phyloP scores from a whole-genome alignment of 2,888 invertebrate species.

The Alitta virens region DNA sequence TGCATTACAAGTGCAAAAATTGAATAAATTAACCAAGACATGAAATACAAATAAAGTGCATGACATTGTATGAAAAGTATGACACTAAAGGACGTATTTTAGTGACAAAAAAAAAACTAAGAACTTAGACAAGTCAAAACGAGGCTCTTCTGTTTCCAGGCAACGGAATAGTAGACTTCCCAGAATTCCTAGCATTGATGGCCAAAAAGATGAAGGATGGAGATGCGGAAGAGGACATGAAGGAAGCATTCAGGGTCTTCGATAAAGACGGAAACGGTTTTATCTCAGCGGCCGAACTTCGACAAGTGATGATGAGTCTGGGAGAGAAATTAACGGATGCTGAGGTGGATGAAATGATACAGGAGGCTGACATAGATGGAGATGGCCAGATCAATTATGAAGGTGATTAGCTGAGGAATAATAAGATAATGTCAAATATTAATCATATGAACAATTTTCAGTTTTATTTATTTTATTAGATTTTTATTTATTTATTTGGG shows the following conservation, averaged over 20 bases:
- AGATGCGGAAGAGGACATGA: constrained; percentile 96
- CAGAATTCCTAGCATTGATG: constrained; percentile 99
- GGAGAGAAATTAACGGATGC: neutral
- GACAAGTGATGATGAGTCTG: constrained; percentile 50
- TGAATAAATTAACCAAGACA: too few relatives aligned
- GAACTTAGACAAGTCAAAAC: too few relatives aligned
- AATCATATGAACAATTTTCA: too few relatives aligned
- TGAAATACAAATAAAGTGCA: too few relatives aligned
- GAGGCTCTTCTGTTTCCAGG: too few relatives aligned
- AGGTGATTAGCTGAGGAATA: constrained; percentile 14
- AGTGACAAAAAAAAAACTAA: too few relatives aligned
- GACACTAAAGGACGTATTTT: too few relatives aligned
- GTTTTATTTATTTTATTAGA: too few relatives aligned
- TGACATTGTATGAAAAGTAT: too few relatives aligned
- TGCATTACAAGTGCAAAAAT: too few relatives aligned
- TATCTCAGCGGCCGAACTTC: constrained; percentile 95
- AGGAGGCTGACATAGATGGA: constrained; percentile 4
- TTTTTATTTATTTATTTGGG: too few relatives aligned
- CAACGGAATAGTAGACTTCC: constrained; percentile 99
- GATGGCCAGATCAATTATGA: constrained; percentile 6
- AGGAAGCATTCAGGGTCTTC: constrained; percentile 97
- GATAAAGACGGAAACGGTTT: constrained; percentile 99
- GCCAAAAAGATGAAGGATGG: constrained; percentile 99
- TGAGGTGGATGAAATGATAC: constrained; percentile 1
- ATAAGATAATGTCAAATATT: too few relatives aligned